These are phyloP conservation scores for Andrena fulva DNA, from an alignment of 2,888 invertebrate genomes.

Conservation along the genomic window DNA sequence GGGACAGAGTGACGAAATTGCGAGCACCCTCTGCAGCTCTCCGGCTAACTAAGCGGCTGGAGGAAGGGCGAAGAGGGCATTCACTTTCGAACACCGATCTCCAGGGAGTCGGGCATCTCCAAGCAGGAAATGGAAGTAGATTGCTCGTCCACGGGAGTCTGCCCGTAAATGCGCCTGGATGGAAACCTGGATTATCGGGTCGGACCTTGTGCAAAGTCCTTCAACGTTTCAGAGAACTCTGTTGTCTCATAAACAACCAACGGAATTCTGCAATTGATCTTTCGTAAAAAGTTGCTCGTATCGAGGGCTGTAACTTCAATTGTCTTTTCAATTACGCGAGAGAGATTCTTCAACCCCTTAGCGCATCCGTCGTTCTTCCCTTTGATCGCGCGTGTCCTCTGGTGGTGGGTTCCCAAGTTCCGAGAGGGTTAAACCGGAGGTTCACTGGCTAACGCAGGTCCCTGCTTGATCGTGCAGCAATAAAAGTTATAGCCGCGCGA, in stretches of 20 bases:
- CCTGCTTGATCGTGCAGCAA: constrained; percentile 65
- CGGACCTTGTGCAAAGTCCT: constrained; percentile 39
- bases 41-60: constrained; percentile 61
- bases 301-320: neutral
- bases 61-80: constrained; percentile 47
- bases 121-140: constrained; percentile 65
- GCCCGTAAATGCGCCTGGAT: constrained; percentile 53
- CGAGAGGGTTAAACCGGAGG: neutral
- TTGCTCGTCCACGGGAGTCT: constrained; percentile 53
- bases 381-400: constrained; percentile 62
- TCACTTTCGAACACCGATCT: constrained; percentile 63
- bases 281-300: too few species aligned
- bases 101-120: constrained; percentile 45
- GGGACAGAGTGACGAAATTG: constrained; percentile 50
- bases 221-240: neutral
- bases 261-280: too few species aligned
- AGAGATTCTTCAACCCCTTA: neutral
- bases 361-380: neutral
- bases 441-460: constrained; percentile 64
- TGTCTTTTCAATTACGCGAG: neutral
- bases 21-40: constrained; percentile 53
- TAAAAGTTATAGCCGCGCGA: constrained; percentile 30
- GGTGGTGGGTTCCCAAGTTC: constrained; percentile 36
- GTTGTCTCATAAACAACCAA: too few species aligned
- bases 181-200: constrained; percentile 46